Conservation (phyloP, 2,113 vertebrate genomes). For the Sceloporus undulatus region DNA sequence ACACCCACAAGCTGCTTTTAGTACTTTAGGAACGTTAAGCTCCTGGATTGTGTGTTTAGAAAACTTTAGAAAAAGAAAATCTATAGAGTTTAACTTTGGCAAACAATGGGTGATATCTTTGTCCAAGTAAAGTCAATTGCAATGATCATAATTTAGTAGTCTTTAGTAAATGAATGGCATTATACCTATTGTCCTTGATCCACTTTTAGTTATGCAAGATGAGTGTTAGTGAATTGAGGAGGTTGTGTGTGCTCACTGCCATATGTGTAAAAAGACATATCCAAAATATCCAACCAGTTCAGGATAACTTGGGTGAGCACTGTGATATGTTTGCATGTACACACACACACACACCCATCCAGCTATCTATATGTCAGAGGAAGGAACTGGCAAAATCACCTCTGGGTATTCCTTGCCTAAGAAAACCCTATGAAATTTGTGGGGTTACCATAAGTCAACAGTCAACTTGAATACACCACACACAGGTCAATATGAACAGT, state of each 20-base stretch:
- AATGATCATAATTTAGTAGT: no score
- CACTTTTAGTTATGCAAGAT: neutral
- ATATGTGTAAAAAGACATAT: neutral
- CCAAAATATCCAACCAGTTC: neutral
- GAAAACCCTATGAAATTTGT: no score
- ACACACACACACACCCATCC: no score
- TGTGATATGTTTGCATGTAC: neutral
- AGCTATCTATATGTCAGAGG: no score
- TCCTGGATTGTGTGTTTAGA: slow-evolving; percentile 24
- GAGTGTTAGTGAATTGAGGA: neutral
- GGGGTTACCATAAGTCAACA: neutral
- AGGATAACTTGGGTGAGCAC: neutral
- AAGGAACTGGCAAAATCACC: no score
- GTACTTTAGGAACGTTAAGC: slow-evolving; percentile 44
- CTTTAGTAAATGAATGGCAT: neutral
- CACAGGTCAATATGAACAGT: neutral
- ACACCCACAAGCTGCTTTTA: slow-evolving; percentile 64
- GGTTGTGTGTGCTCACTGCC: neutral
- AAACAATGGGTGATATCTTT: neutral
- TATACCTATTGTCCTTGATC: neutral
- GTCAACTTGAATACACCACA: no score
- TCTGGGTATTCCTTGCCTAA: no score
- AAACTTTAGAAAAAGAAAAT: slow-evolving; percentile 32
- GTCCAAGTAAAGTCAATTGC: neutral
- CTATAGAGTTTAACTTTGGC: neutral